These are phyloP conservation scores for Aquatica leii DNA, from an alignment of 2,888 invertebrate species.

Conservation along the genomic window DNA sequence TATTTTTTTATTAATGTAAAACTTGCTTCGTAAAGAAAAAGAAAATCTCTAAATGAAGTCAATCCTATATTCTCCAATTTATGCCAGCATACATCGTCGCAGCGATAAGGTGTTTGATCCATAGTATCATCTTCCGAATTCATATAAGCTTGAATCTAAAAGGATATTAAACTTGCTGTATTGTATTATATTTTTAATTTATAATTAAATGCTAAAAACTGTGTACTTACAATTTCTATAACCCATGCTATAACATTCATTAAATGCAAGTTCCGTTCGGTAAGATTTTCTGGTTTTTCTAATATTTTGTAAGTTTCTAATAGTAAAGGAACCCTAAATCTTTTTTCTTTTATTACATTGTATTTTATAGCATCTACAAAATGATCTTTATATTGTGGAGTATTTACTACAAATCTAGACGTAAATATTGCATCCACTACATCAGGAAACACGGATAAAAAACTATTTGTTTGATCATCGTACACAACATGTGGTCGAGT, in stretches of 20 bases:
- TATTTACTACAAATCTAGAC: neutral
- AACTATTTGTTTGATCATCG: neutral
- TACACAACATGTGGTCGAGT: too few species aligned
- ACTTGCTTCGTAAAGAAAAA: neutral
- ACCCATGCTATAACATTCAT: neutral
- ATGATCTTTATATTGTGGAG: neutral
- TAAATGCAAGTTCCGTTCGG: neutral
- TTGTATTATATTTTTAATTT: neutral
- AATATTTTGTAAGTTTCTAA: neutral
- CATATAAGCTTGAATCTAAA: neutral
- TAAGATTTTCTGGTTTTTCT: neutral
- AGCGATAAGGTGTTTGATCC: neutral
- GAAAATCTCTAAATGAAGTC: neutral
- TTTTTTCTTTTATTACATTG: conserved; percentile 4
- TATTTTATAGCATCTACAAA: neutral
- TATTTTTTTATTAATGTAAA: neutral
- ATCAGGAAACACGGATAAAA: neutral
- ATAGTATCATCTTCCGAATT: neutral
- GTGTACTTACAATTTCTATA: neutral
- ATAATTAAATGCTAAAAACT: neutral
- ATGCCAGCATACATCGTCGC: neutral
- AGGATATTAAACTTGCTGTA: too few species aligned
- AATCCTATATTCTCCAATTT: neutral
- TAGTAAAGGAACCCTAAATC: neutral
- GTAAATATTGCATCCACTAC: neutral